Base-by-base conservation (phyloP, 2,888 invertebrate genomes). In the Oscheius sp. region DNA sequence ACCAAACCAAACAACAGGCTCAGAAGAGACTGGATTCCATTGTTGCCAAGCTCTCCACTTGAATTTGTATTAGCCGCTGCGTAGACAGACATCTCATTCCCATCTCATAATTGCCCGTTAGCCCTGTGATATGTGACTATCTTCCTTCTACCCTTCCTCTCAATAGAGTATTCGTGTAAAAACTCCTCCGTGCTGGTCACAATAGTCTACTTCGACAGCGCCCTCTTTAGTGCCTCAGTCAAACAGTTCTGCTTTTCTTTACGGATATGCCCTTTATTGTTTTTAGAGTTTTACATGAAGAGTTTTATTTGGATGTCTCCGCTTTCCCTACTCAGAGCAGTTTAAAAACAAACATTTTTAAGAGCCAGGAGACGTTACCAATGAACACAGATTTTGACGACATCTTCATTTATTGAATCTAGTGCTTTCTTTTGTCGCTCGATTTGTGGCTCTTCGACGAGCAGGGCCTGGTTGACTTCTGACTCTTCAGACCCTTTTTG, bases 141-240 rank as follows among this genome's bases (percentile, higher is more conserved):
- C 42, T 53, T 13, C 53, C 21, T 53, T 53, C 53, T 53, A 48
- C 7, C 50, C 9, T 48, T 7, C 7, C 21, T 53, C 21, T 53
- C 13, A 53, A 21, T 21, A 21, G 2, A 53, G 21, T n/a, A n/a
- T 13, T 53, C 21, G 53, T n/a, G 13, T 53, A 53, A 3, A 53
- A 53, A 53, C 3, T 53, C 2, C 13, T 1, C 13, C 53, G 21
- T 13, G 53, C n/a, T 53, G 21, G 53, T 21, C 53, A 13, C 53
- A 53, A 21, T 21, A 13, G 53, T 53, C 53, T 4, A 3, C 3
- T 11, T 53, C 21, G 53, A 13, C 13, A 53, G 53, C 53, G 53
- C n/a, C 32, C 55, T 13, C 55, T 21, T 21, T 68, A 68, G 68
- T 68, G 68, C 68, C 68, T 68, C 68, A 48, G 29, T 48, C 53